phyloP scores from a whole-genome alignment of 2,797 vertebrate species.

The Urocyon cinereoargenteus region DNA sequence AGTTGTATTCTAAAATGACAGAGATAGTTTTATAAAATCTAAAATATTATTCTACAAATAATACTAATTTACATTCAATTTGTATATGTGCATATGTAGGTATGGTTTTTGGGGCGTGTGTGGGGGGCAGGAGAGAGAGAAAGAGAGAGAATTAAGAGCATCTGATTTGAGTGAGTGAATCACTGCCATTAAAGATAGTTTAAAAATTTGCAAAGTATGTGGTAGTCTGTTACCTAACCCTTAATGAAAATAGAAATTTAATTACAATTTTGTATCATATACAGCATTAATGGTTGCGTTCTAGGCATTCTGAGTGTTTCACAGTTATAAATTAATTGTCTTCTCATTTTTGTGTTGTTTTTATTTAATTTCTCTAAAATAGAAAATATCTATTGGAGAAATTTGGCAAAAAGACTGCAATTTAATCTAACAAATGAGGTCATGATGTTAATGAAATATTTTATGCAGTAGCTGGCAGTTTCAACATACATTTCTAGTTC shows the following conservation, averaged over 20 bases:
- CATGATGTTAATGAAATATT: slow-evolving; percentile 71
- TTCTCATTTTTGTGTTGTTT: slow-evolving; percentile 53
- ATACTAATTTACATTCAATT: background rate
- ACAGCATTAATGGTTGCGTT: background rate
- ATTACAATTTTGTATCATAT: background rate
- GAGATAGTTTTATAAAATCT: background rate
- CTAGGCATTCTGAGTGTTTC: slow-evolving; percentile 34
- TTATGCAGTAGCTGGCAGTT: slow-evolving; percentile 26
- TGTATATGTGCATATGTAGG: background rate
- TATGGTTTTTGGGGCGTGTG: background rate
- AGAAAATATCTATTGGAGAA: background rate
- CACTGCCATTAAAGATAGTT: background rate
- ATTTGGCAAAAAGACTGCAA: slow-evolving; percentile 30
- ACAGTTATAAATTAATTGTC: slow-evolving; percentile 26
- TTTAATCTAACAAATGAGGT: slow-evolving; percentile 69
- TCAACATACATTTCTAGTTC: slow-evolving; percentile 28
- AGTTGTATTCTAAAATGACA: background rate
- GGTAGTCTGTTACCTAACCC: background rate
- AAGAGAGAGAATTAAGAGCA: background rate
- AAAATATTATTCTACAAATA: background rate
- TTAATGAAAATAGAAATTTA: slow-evolving; percentile 54
- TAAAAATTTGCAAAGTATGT: background rate
- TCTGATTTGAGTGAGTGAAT: background rate
- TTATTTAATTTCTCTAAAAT: slow-evolving; percentile 58
- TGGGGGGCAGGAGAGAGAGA: background rate